These are phyloP conservation scores for Sialis lutaria DNA, from an alignment of 2,888 invertebrate species.

Conservation along the genomic window DNA sequence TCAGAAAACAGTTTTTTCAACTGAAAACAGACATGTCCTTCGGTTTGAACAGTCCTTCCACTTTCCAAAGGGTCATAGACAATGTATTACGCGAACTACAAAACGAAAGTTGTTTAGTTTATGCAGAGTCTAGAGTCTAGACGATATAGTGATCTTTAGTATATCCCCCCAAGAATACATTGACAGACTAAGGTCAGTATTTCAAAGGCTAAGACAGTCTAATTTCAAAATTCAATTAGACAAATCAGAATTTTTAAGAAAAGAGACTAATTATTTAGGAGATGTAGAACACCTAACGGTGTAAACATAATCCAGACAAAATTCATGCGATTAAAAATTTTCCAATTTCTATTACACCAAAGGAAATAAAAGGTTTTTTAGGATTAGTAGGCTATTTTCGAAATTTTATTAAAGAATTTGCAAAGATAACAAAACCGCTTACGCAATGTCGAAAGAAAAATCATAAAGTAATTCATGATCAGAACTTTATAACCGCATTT, in stretches of 20 bases:
- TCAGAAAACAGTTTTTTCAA: no score
- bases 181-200: background rate
- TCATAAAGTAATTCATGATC: no score
- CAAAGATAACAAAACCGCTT: background rate
- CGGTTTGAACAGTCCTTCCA: no score
- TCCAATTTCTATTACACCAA: background rate
- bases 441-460: background rate
- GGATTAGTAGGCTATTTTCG: background rate
- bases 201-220: background rate
- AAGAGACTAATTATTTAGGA: conserved; percentile 15
- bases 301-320: background rate
- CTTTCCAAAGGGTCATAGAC: no score
- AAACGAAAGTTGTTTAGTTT: no score
- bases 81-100: no score
- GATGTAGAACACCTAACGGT: conserved; percentile 13
- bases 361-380: background rate
- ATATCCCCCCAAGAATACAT: background rate
- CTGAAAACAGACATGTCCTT: no score
- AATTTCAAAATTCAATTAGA: conserved; percentile 6
- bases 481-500: no score
- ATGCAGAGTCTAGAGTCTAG: no score
- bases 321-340: background rate
- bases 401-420: background rate
- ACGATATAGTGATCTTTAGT: conserved; percentile 6
- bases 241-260: conserved; percentile 10